A percentile compares a stretch with the other conserved stretches of the same genome.
phyloP scores from a whole-genome alignment of 2,797 vertebrate genomes.

The Diplodus puntazzo region DNA sequence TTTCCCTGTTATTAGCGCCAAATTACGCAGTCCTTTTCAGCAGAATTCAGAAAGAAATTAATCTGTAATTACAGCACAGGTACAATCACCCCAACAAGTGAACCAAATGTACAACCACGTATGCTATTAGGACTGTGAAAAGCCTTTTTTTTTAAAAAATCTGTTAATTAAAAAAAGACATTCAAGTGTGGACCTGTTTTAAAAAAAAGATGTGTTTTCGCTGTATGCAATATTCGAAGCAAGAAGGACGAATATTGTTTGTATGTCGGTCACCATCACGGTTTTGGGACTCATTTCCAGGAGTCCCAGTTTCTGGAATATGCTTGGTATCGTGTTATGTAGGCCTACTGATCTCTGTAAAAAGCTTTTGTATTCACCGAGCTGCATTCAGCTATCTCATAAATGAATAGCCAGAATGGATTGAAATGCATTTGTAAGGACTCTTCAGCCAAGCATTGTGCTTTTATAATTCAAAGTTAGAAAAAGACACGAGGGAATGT shows the following conservation, averaged over 20 bases:
- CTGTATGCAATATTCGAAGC: not conserved
- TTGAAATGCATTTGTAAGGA: conserved; percentile 31
- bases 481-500: conserved; percentile 15
- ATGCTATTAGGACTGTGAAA: not conserved
- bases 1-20: conserved; percentile 1
- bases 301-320: not conserved
- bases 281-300: conserved; percentile 9
- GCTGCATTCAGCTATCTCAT: conserved; percentile 24
- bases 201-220: not conserved
- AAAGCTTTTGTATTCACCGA: conserved; percentile 21
- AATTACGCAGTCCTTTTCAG: conserved; percentile 11
- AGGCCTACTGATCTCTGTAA: not conserved
- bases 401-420: conserved; percentile 31
- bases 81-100: conserved; percentile 1
- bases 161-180: not conserved
- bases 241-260: not conserved
- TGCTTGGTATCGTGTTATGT: not conserved
- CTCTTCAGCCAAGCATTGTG: conserved; percentile 30
- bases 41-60: conserved; percentile 3
- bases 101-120: not conserved
- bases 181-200: not conserved
- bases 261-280: not conserved
- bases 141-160: not conserved
- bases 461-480: conserved; percentile 28
- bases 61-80: not conserved